Percentiles rank a stretch among this genome's conserved stretches.
These are phyloP conservation scores for Eonycteris spelaea DNA, from an alignment of 2,113 vertebrate genomes.

Conservation along the genomic window DNA sequence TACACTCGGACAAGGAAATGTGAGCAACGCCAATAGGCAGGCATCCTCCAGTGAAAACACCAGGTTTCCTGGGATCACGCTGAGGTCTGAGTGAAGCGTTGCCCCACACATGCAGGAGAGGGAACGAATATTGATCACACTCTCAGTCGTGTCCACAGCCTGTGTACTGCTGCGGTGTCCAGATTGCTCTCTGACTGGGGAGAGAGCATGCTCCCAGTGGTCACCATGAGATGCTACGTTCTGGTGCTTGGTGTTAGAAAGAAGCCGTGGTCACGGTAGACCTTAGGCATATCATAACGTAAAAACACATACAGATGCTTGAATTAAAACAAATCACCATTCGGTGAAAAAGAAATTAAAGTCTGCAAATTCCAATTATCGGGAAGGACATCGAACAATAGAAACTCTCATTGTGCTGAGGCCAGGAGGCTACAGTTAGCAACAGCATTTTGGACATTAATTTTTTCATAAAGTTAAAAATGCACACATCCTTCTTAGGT, in stretches of 20 bases:
- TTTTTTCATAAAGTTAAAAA: not conserved
- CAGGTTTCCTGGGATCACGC: not conserved
- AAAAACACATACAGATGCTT: not conserved
- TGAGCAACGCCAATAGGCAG: not conserved
- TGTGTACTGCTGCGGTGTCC: accelerated
- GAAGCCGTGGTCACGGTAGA: not conserved
- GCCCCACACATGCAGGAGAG: not conserved
- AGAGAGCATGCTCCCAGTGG: accelerated
- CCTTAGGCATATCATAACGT: not conserved
- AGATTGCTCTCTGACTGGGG: not conserved
- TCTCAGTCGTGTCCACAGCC: not conserved
- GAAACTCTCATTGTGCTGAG: not conserved
- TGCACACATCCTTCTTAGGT: not conserved
- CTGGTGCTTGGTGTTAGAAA: not conserved
- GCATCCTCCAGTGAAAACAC: constrained; percentile 3
- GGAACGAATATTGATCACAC: not conserved
- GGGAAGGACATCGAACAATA: not conserved
- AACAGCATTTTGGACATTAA: not conserved
- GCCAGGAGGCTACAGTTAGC: not conserved
- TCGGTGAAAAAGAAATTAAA: not conserved
- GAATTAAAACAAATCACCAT: not conserved
- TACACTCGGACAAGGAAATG: constrained; percentile 43
- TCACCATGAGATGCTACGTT: not conserved
- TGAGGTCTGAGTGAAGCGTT: not conserved
- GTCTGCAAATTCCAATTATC: not conserved